A percentile compares a stretch with the other conserved stretches of the same genome.
Evolutionary conservation across 2,113 vertebrate species (phyloP).

Genomic region (Bambusicola thoracicus): DNA sequence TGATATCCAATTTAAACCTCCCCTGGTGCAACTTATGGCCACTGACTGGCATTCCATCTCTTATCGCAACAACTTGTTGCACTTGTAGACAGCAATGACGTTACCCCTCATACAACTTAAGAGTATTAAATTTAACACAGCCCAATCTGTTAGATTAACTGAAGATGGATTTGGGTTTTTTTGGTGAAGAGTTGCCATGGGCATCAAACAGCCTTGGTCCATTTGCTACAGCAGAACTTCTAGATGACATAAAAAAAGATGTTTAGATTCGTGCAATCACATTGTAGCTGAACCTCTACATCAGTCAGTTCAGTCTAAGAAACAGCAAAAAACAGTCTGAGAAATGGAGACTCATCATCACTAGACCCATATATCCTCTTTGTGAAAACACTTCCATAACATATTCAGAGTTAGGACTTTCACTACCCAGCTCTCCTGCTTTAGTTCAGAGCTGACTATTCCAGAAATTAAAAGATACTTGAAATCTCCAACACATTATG

Average conservation of each 20-base stretch:
- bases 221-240: not conserved
- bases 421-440: not conserved
- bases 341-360: not conserved
- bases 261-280: no score
- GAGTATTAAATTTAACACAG: not conserved
- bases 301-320: not conserved
- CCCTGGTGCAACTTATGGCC: not conserved
- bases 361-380: not conserved
- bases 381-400: not conserved
- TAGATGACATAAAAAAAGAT: not conserved
- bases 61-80: no score
- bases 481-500: not conserved
- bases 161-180: rapidly evolving
- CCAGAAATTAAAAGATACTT: not conserved
- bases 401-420: not conserved
- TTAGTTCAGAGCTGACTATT: not conserved
- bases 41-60: not conserved
- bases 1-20: not conserved
- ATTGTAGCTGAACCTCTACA: not conserved
- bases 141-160: not conserved
- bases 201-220: not conserved
- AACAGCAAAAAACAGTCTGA: not conserved
- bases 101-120: not conserved
- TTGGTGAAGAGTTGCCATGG: not conserved
- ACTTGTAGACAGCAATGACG: not conserved